Percentiles rank a stretch among this genome's conserved stretches.
phyloP scores from a whole-genome alignment of 2,888 invertebrate species.

The Leptopterna dolabrata region DNA sequence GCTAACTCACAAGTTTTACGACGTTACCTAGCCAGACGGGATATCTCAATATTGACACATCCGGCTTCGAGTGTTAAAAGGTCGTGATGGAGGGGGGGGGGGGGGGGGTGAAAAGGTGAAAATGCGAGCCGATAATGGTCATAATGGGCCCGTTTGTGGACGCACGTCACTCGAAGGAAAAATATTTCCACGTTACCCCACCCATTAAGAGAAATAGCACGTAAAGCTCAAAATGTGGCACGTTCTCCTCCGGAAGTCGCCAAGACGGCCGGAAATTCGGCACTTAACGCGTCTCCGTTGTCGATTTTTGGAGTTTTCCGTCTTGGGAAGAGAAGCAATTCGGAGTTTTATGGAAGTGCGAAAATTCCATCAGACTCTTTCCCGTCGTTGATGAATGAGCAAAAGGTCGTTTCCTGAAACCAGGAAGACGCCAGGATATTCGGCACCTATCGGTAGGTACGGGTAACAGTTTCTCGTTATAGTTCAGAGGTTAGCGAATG shows the following conservation, averaged over 20 bases:
- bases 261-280: background rate
- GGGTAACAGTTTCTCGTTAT: no score
- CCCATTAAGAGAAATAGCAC: background rate
- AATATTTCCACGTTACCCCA: background rate
- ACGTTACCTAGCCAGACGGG: background rate
- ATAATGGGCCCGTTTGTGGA: background rate
- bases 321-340: no score
- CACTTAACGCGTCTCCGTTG: background rate
- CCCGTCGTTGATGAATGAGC: no score
- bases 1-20: background rate
- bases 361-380: background rate
- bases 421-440: background rate
- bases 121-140: slow-evolving; percentile 7
- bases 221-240: background rate
- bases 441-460: background rate
- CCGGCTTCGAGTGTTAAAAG: background rate
- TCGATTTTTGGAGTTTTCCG: background rate
- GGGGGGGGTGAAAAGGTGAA: background rate
- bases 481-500: no score
- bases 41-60: background rate
- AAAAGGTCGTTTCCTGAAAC: background rate
- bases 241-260: background rate
- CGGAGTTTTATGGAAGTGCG: background rate
- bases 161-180: background rate
- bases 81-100: no score